Conservation (phyloP, 1,140 invertebrate species). For the Drosophila novamexicana region DNA sequence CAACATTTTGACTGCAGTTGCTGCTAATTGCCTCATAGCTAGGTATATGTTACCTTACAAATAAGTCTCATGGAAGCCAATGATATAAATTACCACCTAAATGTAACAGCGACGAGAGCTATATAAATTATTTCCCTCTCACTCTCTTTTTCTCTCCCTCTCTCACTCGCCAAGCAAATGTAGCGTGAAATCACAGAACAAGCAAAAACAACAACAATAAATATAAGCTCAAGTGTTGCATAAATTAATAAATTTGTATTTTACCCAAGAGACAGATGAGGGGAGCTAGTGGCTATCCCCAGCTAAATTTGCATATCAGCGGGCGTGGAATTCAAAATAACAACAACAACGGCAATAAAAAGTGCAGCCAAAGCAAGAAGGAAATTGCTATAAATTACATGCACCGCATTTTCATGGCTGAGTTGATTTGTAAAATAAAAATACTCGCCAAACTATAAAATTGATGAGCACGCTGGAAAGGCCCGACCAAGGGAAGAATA, state of each 20-base stretch:
- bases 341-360: slow-evolving; percentile 21
- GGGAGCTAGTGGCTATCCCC: slow-evolving; percentile 10
- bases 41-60: no score
- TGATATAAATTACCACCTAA: slow-evolving; percentile 49
- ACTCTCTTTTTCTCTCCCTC: neutral
- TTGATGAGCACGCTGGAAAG: slow-evolving; percentile 43
- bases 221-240: slow-evolving; percentile 66
- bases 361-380: slow-evolving; percentile 60
- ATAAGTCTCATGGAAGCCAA: neutral
- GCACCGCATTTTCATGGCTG: slow-evolving; percentile 67
- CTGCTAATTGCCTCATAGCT: no score
- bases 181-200: slow-evolving; percentile 63
- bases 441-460: slow-evolving; percentile 42
- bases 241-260: slow-evolving; percentile 70
- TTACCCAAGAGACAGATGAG: slow-evolving; percentile 1
- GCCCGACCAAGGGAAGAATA: neutral
- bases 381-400: slow-evolving; percentile 75
- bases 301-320: slow-evolving; percentile 62
- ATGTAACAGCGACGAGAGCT: slow-evolving; percentile 21
- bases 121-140: slow-evolving; percentile 43
- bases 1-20: no score
- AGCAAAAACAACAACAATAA: slow-evolving; percentile 35
- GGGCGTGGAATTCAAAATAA: slow-evolving; percentile 39
- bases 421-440: slow-evolving; percentile 68
- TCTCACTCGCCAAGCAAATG: slow-evolving; percentile 44